Evolutionary conservation across 2,797 vertebrate genomes (phyloP).

Genomic region (Tolypeutes matacus): DNA sequence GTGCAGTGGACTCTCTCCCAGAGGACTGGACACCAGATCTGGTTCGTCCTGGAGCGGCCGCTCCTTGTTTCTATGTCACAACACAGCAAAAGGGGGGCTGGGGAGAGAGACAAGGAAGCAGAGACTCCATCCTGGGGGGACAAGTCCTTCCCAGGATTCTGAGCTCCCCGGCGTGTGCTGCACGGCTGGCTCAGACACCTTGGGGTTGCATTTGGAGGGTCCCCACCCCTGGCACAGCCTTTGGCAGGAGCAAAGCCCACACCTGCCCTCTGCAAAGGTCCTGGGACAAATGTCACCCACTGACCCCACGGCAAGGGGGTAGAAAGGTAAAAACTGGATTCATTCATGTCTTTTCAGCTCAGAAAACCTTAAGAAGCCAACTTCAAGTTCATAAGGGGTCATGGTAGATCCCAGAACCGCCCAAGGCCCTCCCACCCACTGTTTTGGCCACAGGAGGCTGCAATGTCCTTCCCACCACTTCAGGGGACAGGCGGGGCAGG

Average conservation of each 20-base stretch:
- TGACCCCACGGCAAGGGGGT: not conserved
- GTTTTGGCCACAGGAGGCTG: not conserved
- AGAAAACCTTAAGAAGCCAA: not conserved
- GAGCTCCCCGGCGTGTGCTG: not conserved
- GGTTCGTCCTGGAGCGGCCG: not conserved
- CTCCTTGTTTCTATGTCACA: not conserved
- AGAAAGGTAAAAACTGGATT: not conserved
- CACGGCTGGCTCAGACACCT: not conserved
- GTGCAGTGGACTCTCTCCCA: not conserved
- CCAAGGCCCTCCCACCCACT: not conserved
- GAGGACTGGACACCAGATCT: too few relatives aligned
- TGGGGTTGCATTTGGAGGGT: not conserved
- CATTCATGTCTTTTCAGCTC: not conserved
- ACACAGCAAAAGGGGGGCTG: not conserved
- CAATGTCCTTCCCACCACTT: too few relatives aligned
- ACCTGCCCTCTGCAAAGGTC: not conserved
- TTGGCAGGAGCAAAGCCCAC: not conserved
- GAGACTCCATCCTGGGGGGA: not conserved
- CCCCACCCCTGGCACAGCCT: not conserved
- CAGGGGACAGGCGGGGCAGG: not conserved
- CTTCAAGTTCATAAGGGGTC: not conserved
- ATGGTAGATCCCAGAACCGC: not conserved
- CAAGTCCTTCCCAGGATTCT: too few relatives aligned
- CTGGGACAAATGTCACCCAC: not conserved
- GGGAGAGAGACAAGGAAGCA: not conserved